These are phyloP conservation scores for Chelon auratus DNA, from an alignment of 2,797 vertebrate genomes.

Conservation along the genomic window DNA sequence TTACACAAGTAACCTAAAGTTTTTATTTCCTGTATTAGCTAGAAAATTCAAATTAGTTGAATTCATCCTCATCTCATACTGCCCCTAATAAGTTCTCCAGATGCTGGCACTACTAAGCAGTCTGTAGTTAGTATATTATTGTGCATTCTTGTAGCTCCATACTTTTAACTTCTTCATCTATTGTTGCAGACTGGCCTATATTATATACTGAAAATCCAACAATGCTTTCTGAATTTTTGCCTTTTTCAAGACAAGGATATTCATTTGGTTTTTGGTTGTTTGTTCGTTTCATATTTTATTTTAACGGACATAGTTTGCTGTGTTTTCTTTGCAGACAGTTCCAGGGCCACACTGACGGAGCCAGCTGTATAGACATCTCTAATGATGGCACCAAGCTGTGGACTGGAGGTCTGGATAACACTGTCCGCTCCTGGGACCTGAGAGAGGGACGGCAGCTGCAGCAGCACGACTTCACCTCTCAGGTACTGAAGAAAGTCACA, in stretches of 20 bases:
- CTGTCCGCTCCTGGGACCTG: constrained; percentile 97
- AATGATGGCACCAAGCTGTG: constrained; percentile 97
- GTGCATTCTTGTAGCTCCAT: too few species aligned
- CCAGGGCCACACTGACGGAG: constrained; percentile 96
- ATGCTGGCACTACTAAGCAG: too few species aligned
- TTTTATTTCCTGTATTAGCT: too few species aligned
- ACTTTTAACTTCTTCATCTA: too few species aligned
- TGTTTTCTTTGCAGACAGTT: constrained; percentile 87
- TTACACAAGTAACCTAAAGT: too few species aligned
- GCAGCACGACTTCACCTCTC: constrained; percentile 98
- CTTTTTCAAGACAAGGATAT: neutral
- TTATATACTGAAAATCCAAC: neutral
- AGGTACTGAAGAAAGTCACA: constrained; percentile 80
- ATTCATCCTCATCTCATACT: too few species aligned
- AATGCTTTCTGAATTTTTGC: neutral
- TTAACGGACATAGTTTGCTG: neutral
- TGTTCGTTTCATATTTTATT: neutral
- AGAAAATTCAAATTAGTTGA: too few species aligned
- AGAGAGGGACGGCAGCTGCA: constrained; percentile 96
- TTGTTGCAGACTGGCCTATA: neutral
- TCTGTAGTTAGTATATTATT: too few species aligned
- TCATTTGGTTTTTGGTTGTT: neutral
- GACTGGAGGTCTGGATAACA: constrained; percentile 98
- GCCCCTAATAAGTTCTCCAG: too few species aligned
- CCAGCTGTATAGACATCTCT: constrained; percentile 98